Percentiles rank a stretch among this genome's conserved stretches.
These are phyloP conservation scores for Ophion ventricosus DNA, from an alignment of 2,888 invertebrate genomes.

Conservation along the genomic window DNA sequence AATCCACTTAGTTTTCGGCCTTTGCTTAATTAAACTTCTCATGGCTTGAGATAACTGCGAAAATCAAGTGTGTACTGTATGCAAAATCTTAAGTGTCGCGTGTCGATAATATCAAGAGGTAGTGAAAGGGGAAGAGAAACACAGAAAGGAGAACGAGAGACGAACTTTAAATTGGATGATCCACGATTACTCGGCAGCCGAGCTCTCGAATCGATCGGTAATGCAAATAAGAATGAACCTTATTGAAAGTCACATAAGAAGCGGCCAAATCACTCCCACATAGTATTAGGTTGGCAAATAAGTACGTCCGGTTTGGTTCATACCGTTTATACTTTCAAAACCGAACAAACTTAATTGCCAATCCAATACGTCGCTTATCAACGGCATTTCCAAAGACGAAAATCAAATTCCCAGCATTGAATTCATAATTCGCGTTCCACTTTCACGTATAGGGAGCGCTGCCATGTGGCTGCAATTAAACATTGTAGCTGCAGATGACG, in stretches of 20 bases:
- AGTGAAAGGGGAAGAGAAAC: constrained; percentile 57
- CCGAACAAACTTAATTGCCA: too few relatives aligned
- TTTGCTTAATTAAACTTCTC: constrained; percentile 27
- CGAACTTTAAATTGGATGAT: constrained; percentile 74
- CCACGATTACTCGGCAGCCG: constrained; percentile 72
- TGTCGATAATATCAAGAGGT: constrained; percentile 64
- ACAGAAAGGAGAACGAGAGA: constrained; percentile 41
- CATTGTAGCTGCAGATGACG: too few relatives aligned
- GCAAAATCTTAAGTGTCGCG: constrained; percentile 39
- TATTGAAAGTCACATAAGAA: neutral
- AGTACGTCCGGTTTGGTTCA: too few relatives aligned
- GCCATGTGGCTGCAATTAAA: too few relatives aligned
- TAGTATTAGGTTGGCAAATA: too few relatives aligned
- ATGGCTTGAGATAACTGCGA: constrained; percentile 4
- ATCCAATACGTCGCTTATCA: too few relatives aligned
- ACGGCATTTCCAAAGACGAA: too few relatives aligned
- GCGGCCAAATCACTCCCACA: neutral
- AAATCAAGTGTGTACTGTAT: neutral
- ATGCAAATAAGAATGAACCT: constrained; percentile 67
- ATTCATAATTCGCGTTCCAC: too few relatives aligned
- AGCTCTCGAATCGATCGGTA: constrained; percentile 47
- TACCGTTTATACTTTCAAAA: too few relatives aligned
- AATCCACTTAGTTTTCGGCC: constrained; percentile 7
- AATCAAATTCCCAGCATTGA: too few relatives aligned
- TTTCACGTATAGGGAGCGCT: too few relatives aligned